phyloP scores from a whole-genome alignment of 1,140 invertebrate genomes.

The Geopemphigus sp. region DNA sequence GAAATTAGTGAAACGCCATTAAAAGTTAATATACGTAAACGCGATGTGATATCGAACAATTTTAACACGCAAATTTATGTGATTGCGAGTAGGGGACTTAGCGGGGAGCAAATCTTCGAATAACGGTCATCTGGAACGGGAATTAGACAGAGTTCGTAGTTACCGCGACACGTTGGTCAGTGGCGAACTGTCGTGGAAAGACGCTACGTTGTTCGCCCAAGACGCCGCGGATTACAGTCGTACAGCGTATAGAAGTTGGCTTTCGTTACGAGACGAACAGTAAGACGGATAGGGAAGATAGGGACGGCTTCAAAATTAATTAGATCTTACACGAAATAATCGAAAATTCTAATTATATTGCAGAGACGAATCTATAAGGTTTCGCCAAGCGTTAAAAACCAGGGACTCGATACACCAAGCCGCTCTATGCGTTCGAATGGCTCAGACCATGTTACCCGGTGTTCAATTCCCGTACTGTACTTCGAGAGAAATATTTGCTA shows the following conservation, averaged over 20 bases:
- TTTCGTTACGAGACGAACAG: constrained; percentile 49
- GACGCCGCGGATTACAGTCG: constrained; percentile 51
- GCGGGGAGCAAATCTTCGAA: neutral
- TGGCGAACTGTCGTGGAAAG: constrained; percentile 54
- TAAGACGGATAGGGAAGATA: constrained; percentile 12
- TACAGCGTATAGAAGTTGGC: constrained; percentile 52
- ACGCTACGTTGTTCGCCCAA: constrained; percentile 52
- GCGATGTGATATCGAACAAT: no score
- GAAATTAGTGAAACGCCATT: no score
- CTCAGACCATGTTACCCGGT: constrained; percentile 61
- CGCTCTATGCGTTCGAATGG: constrained; percentile 60
- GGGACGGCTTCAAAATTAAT: neutral
- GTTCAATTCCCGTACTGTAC: constrained; percentile 65
- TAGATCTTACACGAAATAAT: neutral
- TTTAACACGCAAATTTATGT: neutral
- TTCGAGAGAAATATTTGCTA: constrained; percentile 60
- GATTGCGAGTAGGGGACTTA: neutral
- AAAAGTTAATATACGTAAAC: no score
- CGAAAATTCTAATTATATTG: neutral
- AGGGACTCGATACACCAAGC: constrained; percentile 64
- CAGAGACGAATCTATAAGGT: constrained; percentile 52
- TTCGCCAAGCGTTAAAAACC: constrained; percentile 56
- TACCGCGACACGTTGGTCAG: constrained; percentile 57
- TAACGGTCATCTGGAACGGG: constrained; percentile 57
- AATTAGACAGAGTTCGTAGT: constrained; percentile 60